phyloP scores from a whole-genome alignment of 2,888 invertebrate genomes.

The Drepanosiphum platanoidis region DNA sequence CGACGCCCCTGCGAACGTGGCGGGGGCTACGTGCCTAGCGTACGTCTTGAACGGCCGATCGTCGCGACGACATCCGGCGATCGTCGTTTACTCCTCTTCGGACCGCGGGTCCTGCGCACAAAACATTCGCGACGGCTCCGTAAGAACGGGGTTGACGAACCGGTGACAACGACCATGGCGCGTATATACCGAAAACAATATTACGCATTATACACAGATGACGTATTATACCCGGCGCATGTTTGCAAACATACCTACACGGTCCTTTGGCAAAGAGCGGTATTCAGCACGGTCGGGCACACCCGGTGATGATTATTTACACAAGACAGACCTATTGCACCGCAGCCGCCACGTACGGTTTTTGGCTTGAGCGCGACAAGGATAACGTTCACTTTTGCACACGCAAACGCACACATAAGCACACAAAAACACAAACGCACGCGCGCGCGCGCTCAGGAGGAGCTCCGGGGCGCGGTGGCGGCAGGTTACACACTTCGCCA shows the following conservation, averaged over 20 bases:
- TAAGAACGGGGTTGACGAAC: not conserved
- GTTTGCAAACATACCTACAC: conserved; percentile 33
- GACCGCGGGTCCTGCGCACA: not conserved
- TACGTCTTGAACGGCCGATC: too few relatives aligned
- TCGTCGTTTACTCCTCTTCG: not conserved
- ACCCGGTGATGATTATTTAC: conserved; percentile 34
- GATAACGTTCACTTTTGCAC: not conserved
- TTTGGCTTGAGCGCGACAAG: not conserved
- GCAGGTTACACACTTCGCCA: not conserved
- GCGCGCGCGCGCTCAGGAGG: not conserved
- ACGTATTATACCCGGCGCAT: conserved; percentile 3
- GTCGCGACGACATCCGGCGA: not conserved
- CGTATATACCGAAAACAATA: conserved; percentile 16
- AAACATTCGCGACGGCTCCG: not conserved
- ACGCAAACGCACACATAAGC: not conserved
- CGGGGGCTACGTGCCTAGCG: too few relatives aligned
- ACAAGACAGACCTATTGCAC: not conserved
- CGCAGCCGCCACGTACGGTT: not conserved
- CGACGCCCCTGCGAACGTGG: too few relatives aligned
- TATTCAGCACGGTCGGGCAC: conserved; percentile 33
- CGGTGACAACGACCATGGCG: not conserved
- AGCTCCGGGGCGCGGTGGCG: not conserved
- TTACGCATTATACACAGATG: conserved; percentile 17
- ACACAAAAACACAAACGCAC: not conserved
- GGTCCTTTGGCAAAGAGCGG: conserved; percentile 30